Evolutionary conservation across 2,888 invertebrate genomes (phyloP).

Genomic region (Drosophila yooni): DNA sequence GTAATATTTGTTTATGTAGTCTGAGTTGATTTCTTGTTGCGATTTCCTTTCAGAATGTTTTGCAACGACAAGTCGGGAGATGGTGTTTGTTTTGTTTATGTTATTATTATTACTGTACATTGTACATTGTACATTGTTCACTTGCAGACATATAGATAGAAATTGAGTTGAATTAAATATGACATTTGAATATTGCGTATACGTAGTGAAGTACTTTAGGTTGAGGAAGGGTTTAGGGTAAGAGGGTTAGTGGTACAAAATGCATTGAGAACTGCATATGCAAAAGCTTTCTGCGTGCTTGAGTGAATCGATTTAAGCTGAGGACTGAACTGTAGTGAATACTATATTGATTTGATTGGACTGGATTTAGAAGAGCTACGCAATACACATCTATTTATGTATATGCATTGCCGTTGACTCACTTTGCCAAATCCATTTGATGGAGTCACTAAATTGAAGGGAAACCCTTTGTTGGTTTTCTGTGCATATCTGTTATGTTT

Average conservation of each 20-base stretch:
- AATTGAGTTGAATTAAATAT: constrained; percentile 54
- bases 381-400: background rate
- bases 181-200: constrained; percentile 41
- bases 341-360: constrained; percentile 8
- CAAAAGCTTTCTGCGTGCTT: constrained; percentile 64
- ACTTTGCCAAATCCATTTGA: constrained; percentile 8
- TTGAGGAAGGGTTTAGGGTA: constrained; percentile 20
- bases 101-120: constrained; percentile 12
- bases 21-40: constrained; percentile 22
- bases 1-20: constrained; percentile 31
- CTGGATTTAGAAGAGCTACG: background rate
- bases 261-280: constrained; percentile 48
- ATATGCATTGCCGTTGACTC: background rate
- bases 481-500: background rate
- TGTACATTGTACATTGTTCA: constrained; percentile 33
- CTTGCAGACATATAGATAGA: constrained; percentile 67
- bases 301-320: constrained; percentile 47
- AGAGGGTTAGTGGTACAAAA: constrained; percentile 25
- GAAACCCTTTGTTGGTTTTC: background rate
- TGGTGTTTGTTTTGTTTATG: constrained; percentile 23
- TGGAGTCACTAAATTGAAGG: constrained; percentile 1
- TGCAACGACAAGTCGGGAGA: constrained; percentile 21
- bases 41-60: constrained; percentile 12
- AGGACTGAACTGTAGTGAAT: constrained; percentile 19
- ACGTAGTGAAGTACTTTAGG: constrained; percentile 39